Conservation (phyloP, 2,113 vertebrate species). For the Lichenostomus cassidix region DNA sequence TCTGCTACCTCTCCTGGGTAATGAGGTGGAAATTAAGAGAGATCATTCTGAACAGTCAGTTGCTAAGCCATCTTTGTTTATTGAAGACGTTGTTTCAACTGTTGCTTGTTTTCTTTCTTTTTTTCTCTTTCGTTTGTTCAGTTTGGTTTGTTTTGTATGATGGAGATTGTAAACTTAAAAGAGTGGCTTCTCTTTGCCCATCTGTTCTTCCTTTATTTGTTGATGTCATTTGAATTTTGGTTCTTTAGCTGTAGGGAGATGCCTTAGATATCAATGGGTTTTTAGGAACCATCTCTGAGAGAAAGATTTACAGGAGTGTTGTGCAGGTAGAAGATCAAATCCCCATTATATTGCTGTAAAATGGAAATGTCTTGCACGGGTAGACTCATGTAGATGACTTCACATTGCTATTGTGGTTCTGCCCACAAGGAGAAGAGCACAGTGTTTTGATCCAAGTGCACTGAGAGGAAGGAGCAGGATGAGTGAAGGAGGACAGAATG, state of each 20-base stretch:
- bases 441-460: not conserved
- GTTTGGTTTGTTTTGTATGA: not conserved
- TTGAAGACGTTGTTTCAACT: not conserved
- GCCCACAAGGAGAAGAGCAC: not conserved
- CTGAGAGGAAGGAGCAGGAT: not conserved
- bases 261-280: not conserved
- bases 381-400: not conserved
- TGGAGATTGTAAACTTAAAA: not conserved
- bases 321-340: not conserved
- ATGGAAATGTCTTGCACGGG: not conserved
- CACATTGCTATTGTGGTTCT: rapidly evolving
- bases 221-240: not conserved
- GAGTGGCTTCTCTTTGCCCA: not conserved
- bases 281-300: not conserved
- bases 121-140: not conserved
- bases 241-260: not conserved
- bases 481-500: not conserved
- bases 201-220: not conserved
- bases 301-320: not conserved
- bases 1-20: not conserved
- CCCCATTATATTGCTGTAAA: not conserved
- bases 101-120: not conserved
- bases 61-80: not conserved
- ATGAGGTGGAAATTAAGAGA: conserved; percentile 24
- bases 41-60: not conserved